Base-by-base conservation (phyloP, 1,140 invertebrate species). In the Harlomillsia oculata region DNA sequence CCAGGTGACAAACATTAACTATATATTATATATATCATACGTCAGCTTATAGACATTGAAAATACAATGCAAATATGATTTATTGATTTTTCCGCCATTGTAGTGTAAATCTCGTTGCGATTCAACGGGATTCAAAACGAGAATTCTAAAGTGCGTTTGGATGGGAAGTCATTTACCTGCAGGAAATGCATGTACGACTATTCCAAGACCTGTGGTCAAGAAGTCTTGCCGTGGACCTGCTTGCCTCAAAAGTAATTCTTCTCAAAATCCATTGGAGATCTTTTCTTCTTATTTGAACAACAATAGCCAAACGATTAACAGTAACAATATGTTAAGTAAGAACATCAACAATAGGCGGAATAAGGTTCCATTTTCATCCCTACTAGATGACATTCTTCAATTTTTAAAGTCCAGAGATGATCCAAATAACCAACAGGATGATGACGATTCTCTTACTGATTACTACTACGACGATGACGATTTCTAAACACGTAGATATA, bases 91-190 rank as follows among this genome's bases (percentile, higher is more conserved):
- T 44, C 32, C 43, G 32, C 43, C 29, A 28, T 16, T 62, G 51
- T 57, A 91, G 87, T 92, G 89, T 69, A 79, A 81, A 61, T 85
- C 84, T 40, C 71, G 77, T 4, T 92, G 89, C 68, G 80, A 80
- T 49, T 73, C 75, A 39, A 71, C 77, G 30, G 88, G 88, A 2
- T 79, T 85, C 40, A 85, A 87, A 71, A 88, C 87, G 67, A 77
- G 89, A 63, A 83, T 85, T 63, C 72, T 92, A 32, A 83, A 88
- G 66, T 94, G 89, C 70, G 87, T 90, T 45, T 93, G 89, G 89
- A 83, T 80, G 65, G 83, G 83, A 34, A 84, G 82, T 16, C 82
- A 84, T 66, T 80, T 83, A 65, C 80, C 85, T 23, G 87, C 88
- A 8, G 87, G 84, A 14, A 84, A 84, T 64, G 84, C 84, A 18